Base-by-base conservation (phyloP, 1,140 invertebrate species). In the Grapholita molesta region DNA sequence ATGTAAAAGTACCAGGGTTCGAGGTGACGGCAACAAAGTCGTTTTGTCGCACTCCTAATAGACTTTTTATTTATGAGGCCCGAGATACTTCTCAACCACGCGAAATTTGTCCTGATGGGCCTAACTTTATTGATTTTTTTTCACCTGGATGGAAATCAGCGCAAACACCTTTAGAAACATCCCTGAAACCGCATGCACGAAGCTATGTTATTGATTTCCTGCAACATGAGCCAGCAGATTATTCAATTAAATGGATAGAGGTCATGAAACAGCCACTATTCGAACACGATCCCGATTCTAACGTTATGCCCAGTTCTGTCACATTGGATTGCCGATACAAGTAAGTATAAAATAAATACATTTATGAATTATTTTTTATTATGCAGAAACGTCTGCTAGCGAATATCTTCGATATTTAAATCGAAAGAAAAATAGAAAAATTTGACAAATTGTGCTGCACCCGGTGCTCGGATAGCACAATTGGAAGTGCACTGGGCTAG, bases 181-280 rank as follows among this genome's bases (percentile, higher is more conserved):
- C 91, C 52, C 81, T 93, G 69, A 90, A 93, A 33, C 94, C 94
- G 33, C 94, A 95, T 70, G 93, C 94, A 0, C 85, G 94, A 57
- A 95, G 95, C 78, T 95, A 95, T 71, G 94, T 96, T 18, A 93
- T 96, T 18, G 95, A 96, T 80, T 96, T 96, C 80, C 80, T 96
- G 3, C 95, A 95, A 79, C 92, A 93, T 21, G 95, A 96, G 75
- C 93, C 94, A 3, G 95, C 95, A 0, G 94, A 93, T 77, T 96
- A 96, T 81, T 92, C 93, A 4, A 94, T 96, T 25, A 95, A 94
- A 64, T 96, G 96, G 96, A 95, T 96, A 89, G 95, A 96, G 72
- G 94, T 96, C 23, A 95, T 95, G 24, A 96, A 96, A 76, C 93
- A 95, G 74, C 94, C 95, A 12, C 90, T 89, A 8, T 89, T 93